Base-by-base conservation (phyloP, 2,797 vertebrate species). In the Centroberyx gerrardi region DNA sequence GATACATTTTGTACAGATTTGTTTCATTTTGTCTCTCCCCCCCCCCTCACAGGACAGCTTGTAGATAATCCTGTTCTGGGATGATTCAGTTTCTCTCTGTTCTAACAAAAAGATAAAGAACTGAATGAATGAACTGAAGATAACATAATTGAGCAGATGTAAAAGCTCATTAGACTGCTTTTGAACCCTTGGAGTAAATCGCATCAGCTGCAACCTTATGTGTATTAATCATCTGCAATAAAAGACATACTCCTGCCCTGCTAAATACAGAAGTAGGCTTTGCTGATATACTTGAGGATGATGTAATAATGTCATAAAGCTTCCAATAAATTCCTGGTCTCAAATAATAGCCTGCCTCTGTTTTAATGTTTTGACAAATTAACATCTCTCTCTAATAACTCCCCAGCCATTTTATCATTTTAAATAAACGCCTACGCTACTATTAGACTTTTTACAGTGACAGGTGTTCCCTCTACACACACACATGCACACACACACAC, bases 21-120 rank as follows among this genome's bases (percentile, higher is more conserved):
- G 77, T 80, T 87, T 85, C 58, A 69, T 65, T 84, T 86, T 80
- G 60, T 74, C n/a, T n/a, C n/a, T n/a, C n/a, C n/a, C 66, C 64
- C 0, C 1, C 14, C 62, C 73, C 81, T 77, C 29, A 64, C 74
- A 87, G 79, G 80, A 74, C 54, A 52, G 44, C 82, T 80, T 68
- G 62, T 27, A 84, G 83, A 90, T 88, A 81, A 87, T 78, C 64
- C 59, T 3, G 0, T 70, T 76, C 55, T 64, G 87, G 83, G 88
- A 88, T 68, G 46, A 62, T 76, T 67, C 29, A 51, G 69, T 71
- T 61, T 27, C 62, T 85, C 63, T 52, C 55, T 55, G 63, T 71
- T 59, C 51, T 76, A 62, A 60, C 53, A 70, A 67, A 81, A 56
- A 81, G 81, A 88, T 86, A 76, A 86, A 87, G 81, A 84, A 84